These are phyloP conservation scores for Bucorvus abyssinicus DNA, from an alignment of 2,797 vertebrate genomes.

Conservation along the genomic window DNA sequence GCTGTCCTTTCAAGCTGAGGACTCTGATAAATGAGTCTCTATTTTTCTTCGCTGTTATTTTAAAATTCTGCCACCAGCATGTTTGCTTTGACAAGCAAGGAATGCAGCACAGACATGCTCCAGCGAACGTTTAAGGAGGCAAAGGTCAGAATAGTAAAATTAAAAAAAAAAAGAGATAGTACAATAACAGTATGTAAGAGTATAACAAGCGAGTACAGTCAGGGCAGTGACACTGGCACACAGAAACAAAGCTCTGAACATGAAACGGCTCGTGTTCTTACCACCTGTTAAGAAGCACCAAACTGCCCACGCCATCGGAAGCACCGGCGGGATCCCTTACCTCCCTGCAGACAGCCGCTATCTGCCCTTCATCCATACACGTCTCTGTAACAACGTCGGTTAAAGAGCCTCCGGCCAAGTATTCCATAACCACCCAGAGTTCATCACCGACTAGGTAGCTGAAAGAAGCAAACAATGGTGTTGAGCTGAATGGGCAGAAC, in stretches of 20 bases:
- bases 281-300: neutral
- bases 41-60: neutral
- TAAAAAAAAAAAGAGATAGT: neutral
- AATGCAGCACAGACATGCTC: neutral
- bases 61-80: neutral
- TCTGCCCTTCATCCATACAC: constrained; percentile 99
- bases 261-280: neutral
- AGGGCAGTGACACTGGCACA: neutral
- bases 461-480: constrained; percentile 23
- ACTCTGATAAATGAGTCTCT: neutral
- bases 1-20: neutral
- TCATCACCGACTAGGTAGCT: constrained; percentile 98
- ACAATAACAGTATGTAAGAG: neutral
- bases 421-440: constrained; percentile 99
- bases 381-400: constrained; percentile 98
- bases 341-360: constrained; percentile 97
- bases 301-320: neutral
- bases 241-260: neutral
- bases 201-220: neutral
- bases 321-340: constrained; percentile 68
- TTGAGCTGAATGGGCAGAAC: neutral
- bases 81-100: constrained; percentile 18
- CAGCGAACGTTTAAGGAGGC: neutral
- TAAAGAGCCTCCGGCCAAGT: constrained; percentile 94
- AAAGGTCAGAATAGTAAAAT: neutral